phyloP scores from a whole-genome alignment of 2,113 vertebrate species.

The Triplophysa dalaica region DNA sequence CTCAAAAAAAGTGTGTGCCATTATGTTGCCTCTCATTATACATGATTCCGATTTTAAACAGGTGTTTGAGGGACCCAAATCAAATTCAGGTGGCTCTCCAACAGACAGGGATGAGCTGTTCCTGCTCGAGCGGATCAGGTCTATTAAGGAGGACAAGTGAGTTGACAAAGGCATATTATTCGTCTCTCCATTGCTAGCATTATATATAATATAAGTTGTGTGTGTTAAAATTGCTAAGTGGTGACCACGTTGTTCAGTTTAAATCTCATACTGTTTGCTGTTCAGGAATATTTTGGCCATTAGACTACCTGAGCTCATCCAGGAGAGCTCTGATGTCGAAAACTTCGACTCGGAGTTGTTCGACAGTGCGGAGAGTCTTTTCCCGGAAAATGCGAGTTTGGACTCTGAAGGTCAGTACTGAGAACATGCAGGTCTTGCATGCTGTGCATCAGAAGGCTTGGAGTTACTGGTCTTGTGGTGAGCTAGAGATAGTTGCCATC shows the following conservation, averaged over 20 bases:
- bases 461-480: background rate
- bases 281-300: slow-evolving; percentile 85
- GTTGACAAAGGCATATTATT: slow-evolving; percentile 1
- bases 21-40: background rate
- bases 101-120: slow-evolving; percentile 62
- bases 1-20: background rate
- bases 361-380: slow-evolving; percentile 84
- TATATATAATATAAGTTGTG: too few species aligned
- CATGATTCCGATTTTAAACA: slow-evolving; percentile 47
- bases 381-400: slow-evolving; percentile 72
- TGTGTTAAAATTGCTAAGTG: background rate
- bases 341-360: slow-evolving; percentile 83
- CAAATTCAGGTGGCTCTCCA: slow-evolving; percentile 52
- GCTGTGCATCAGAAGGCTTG: background rate
- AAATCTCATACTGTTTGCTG: background rate
- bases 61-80: slow-evolving; percentile 57
- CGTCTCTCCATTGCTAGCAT: background rate
- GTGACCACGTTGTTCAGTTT: background rate
- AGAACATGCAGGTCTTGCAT: slow-evolving; percentile 33
- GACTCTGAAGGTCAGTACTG: slow-evolving; percentile 90
- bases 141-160: slow-evolving; percentile 94
- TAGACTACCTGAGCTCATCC: slow-evolving; percentile 86
- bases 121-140: slow-evolving; percentile 84
- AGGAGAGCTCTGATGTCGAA: slow-evolving; percentile 85
- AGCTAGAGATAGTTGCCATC: background rate